Evolutionary conservation across 64 coral and sea anemone genomes (phyloP).

Genomic region (Montipora cactus): DNA sequence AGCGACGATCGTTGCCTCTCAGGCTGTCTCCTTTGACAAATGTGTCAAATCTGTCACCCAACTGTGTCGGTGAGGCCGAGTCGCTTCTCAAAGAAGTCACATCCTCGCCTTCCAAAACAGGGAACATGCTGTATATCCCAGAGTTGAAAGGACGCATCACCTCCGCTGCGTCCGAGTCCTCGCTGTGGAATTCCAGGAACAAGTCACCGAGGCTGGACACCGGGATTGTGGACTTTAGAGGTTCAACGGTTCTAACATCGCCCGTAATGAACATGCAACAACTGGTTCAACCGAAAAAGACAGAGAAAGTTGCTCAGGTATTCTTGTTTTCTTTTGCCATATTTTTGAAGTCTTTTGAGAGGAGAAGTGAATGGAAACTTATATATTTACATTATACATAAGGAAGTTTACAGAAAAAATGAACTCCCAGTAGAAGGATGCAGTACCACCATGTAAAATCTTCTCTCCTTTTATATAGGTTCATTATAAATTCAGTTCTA

Average conservation of each 20-base stretch:
- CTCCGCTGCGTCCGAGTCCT: constrained; percentile 41
- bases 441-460: too few relatives aligned
- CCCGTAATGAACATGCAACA: constrained; percentile 69
- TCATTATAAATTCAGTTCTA: too few relatives aligned
- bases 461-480: too few relatives aligned
- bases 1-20: background rate
- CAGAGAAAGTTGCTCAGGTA: constrained; percentile 99
- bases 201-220: constrained; percentile 8
- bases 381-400: too few relatives aligned
- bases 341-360: too few relatives aligned
- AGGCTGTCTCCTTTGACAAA: constrained; percentile 71
- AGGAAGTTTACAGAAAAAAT: too few relatives aligned
- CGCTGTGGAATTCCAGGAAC: constrained; percentile 51
- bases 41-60: constrained; percentile 25
- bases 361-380: too few relatives aligned
- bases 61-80: background rate
- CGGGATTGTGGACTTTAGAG: constrained; percentile 33
- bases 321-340: background rate
- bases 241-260: constrained; percentile 65
- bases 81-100: background rate
- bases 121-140: constrained; percentile 45
- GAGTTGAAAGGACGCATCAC: constrained; percentile 26
- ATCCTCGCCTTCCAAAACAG: background rate
- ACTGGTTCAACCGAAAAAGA: constrained; percentile 75
- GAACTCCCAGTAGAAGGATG: too few relatives aligned